Base-by-base conservation (phyloP, 2,113 vertebrate species). In the Stomatorhinus ivindoensis region DNA sequence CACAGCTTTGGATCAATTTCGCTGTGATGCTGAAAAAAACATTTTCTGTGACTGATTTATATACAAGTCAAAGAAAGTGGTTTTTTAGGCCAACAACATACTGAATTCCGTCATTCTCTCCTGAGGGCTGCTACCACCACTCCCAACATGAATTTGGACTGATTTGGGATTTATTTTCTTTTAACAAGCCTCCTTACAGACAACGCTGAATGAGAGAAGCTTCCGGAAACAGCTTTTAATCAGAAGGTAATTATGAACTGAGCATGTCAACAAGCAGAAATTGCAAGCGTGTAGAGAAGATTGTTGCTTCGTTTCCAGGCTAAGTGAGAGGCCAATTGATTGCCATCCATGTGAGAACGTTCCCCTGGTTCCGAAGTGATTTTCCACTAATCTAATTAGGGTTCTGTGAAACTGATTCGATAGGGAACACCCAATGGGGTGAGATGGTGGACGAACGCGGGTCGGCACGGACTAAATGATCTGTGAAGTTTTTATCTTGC, bases 331-430 rank as follows among this genome's bases (percentile, higher is more conserved):
- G 53, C 76, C 88, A 89, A 83, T 55, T 53, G 50, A 89, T 35
- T 39, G 17, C 47, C 21, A 58, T 44, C 80, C 80, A 21, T 53
- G 46, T 73, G 89, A 76, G 84, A 50, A 58, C 10, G 42, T 76
- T 76, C 55, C 83, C 51, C 55, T 87, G 27, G 7, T 87, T 87
- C 17, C 24, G 19, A 35, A 42, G 47, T 87, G 48, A 89, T 51
- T 89, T 76, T 58, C 46, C n/a, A 46, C 58, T 87, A 89, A 89
- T 55, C 46, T 89, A 86, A 73, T 87, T 89, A 80, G 42, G 58
- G 46, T 86, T 27, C 46, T 44, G 44, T 8, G 80, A 50, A 27
- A 61, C 55, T 15, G n/a, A 47, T 17, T 89, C 9, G 21, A 89
- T 44, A 27, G 46, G 55, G 39, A 31, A 82, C 13, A 51, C 0